phyloP scores from a whole-genome alignment of 2,888 invertebrate genomes.

The Eretmocerus hayati region DNA sequence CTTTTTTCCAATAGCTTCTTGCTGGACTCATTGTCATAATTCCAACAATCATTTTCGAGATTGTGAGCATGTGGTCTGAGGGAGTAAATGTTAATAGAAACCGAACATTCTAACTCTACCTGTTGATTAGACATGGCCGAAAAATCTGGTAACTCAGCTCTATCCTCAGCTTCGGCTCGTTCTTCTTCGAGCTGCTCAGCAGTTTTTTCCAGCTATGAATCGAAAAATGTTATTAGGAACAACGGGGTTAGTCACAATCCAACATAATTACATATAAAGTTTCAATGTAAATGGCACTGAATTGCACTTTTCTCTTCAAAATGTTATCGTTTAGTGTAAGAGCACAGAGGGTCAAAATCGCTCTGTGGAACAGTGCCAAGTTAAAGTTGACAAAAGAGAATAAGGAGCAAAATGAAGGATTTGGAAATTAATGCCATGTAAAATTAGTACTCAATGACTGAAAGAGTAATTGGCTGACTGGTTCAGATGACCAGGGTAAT shows the following conservation, averaged over 20 bases:
- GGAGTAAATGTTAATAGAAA: too few relatives aligned
- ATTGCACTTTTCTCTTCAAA: background rate
- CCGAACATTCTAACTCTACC: too few relatives aligned
- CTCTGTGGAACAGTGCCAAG: background rate
- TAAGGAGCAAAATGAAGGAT: too few relatives aligned
- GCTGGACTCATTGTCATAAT: too few relatives aligned
- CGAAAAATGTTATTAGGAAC: slow-evolving; percentile 24
- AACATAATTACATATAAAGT: background rate
- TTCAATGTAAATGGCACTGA: background rate
- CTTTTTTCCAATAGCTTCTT: too few relatives aligned
- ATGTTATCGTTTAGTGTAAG: background rate
- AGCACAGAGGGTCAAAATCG: background rate
- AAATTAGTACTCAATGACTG: too few relatives aligned
- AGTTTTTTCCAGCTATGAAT: slow-evolving; percentile 40
- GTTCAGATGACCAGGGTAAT: too few relatives aligned
- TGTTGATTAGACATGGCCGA: slow-evolving; percentile 47
- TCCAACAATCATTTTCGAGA: too few relatives aligned
- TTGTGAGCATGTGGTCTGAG: too few relatives aligned
- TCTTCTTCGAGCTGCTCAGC: slow-evolving; percentile 48
- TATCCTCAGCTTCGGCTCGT: slow-evolving; percentile 45
- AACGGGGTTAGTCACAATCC: slow-evolving; percentile 4
- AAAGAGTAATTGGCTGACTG: too few relatives aligned
- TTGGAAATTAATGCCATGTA: too few relatives aligned
- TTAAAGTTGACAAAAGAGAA: too few relatives aligned
- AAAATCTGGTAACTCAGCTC: slow-evolving; percentile 47